Conservation (phyloP, 2,797 vertebrate genomes). For the Chelon labrosus region DNA sequence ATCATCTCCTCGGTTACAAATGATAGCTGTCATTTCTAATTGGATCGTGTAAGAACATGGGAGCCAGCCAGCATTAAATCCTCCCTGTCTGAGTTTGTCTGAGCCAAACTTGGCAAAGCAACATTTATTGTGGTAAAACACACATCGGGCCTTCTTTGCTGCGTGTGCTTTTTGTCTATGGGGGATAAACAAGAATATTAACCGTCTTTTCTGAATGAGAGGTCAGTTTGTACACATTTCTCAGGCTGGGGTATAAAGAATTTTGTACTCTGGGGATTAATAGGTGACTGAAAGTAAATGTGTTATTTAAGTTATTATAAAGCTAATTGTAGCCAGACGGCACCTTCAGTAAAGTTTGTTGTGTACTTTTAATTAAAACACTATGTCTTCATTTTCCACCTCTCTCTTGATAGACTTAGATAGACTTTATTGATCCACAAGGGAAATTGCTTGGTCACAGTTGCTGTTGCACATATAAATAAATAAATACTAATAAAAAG, state of each 20-base stretch:
- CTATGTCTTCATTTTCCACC: neutral
- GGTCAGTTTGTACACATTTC: neutral
- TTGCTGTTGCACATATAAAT: too few relatives aligned
- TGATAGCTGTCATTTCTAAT: conserved; percentile 39
- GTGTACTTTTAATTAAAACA: neutral
- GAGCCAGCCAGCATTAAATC: conserved; percentile 17
- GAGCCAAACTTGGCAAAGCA: neutral
- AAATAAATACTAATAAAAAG: too few relatives aligned
- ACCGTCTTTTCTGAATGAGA: conserved; percentile 22
- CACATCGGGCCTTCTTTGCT: neutral
- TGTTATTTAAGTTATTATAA: conserved; percentile 3
- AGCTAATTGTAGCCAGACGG: neutral
- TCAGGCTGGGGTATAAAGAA: conserved; percentile 3
- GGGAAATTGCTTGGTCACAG: too few relatives aligned
- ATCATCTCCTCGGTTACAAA: conserved; percentile 23
- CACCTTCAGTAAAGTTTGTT: neutral
- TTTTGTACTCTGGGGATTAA: neutral
- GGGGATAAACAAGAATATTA: conserved; percentile 10
- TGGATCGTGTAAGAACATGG: conserved; percentile 38
- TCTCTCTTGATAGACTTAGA: neutral
- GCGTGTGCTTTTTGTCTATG: neutral
- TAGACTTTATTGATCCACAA: too few relatives aligned
- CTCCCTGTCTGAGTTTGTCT: conserved; percentile 9
- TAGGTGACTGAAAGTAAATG: neutral
- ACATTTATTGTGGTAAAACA: neutral